Evolutionary conservation across 2,113 vertebrate genomes (phyloP).

Genomic region (Paracanthobrama guichenoti): DNA sequence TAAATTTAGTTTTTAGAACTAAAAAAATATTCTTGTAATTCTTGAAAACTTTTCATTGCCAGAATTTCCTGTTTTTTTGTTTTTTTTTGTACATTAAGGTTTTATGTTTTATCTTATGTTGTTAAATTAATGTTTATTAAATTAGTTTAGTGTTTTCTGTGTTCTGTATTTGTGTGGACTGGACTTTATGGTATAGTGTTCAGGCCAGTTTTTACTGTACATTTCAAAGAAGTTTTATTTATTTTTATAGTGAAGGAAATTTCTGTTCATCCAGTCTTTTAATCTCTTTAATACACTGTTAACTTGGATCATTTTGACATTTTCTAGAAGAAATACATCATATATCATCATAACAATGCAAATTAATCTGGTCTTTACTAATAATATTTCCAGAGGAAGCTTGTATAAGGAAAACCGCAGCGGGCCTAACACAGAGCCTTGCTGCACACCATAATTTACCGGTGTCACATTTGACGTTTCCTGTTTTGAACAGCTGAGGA

Average conservation of each 20-base stretch:
- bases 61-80: too few species aligned
- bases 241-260: not conserved
- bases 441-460: not conserved
- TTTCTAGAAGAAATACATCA: not conserved
- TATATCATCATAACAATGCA: not conserved
- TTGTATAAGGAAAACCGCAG: not conserved
- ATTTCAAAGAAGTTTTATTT: too few species aligned
- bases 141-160: not conserved
- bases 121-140: too few species aligned
- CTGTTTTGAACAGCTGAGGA: not conserved
- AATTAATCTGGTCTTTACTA: not conserved
- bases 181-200: too few species aligned
- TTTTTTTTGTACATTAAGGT: too few species aligned
- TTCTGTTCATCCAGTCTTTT: not conserved
- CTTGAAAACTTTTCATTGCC: too few species aligned
- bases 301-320: not conserved
- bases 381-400: not conserved
- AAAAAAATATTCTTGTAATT: too few species aligned
- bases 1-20: too few species aligned
- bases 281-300: not conserved
- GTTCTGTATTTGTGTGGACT: not conserved
- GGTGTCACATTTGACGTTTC: not conserved
- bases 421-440: not conserved
- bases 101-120: too few species aligned
- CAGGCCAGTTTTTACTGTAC: not conserved